Base-by-base conservation (phyloP, 1,140 invertebrate genomes). In the Drosophila arizonae region DNA sequence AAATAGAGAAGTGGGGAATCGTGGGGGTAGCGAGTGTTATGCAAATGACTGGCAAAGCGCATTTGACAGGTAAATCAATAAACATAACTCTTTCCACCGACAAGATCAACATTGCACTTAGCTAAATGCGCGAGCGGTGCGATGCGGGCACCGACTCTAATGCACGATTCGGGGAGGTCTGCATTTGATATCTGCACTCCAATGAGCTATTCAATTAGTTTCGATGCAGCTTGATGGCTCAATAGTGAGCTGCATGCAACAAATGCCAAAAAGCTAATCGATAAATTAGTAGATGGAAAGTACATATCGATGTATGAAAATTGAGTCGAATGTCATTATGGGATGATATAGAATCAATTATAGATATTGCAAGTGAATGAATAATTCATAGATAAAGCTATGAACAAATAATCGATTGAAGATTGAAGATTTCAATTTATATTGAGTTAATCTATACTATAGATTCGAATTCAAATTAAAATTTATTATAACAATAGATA, bases 51-150 rank as follows among this genome's bases (percentile, higher is more conserved):
- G 67, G 68, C 68, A 65, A 71, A 75, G 64, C 24, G 55, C 46
- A 71, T 77, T 66, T 84, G 80, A 84, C 80, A 84, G 81, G 54
- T 70, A 67, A 84, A 85, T 84, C 80, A 85, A 85, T 84, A 84
- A 77, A 62, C 81, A 84, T 70, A 84, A 84, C 67, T 82, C 78
- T 57, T 45, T 61, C 55, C 54, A 39, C n/a, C 26, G 76, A 66
- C 67, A 70, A 78, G 70, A 81, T 73, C 72, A 67, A 60, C 71
- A 39, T n/a, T 67, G 75, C 79, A 81, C 71, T 82, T 63, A 78
- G 33, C 39, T 41, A 45, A 61, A 60, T 36, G 36, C 58, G 57
- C 21, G 26, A 21, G 52, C 28, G 39, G 36, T 50, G 46, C 17
- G 46, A 24, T 10, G 30, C 33, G 33, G 33, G 8, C 33, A 6